Base-by-base conservation (phyloP, 1,140 invertebrate genomes). In the Drosophila neocordata region DNA sequence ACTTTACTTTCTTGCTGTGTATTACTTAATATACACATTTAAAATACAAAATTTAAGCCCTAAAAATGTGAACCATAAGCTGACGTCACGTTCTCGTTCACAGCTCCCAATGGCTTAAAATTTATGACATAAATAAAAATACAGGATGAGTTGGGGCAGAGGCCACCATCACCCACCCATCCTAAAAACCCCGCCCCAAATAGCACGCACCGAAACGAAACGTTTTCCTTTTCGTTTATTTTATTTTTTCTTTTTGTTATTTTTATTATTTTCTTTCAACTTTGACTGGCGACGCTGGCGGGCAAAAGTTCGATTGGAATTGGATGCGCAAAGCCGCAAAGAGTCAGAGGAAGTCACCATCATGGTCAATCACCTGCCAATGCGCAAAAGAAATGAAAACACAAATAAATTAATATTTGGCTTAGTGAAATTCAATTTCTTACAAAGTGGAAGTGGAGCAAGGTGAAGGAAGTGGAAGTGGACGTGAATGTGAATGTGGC, bases 401-500 rank as follows among this genome's bases (percentile, higher is more conserved):
- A 87, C 82, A 87, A 87, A 87, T 87, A 88, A 87, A 87, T 87
- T 87, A 87, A 87, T 87, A 87, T 87, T 87, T 87, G 82, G 82
- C 82, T 87, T 87, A 87, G 78, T 87, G 83, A 87, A 87, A 87
- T 87, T 88, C 83, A 87, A 87, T 87, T 87, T 87, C 78, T 80
- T 80, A 73, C 70, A 71, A 74, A 76, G 78, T 88, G 67, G 66
- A 20, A 48, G 20, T 13, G 41, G 41, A 18, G 7, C 13, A 15
- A 15, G 41, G 5, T 44, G 13, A 20, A 8, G 41, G 41, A 8
- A n/a, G 13, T 8, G 13, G 13, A 6, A 3, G 13, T 41, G 38
- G 38, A 13, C 6, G 7, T 44, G 41, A 8, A 48, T 9, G 18
- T 20, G 8, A 48, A 48, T 18, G 41, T 48, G 41, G 27, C 27